A percentile compares a stretch with the other conserved stretches of the same genome.
These are phyloP conservation scores for Heteronetta atricapilla DNA, from an alignment of 2,113 vertebrate species.

Conservation along the genomic window DNA sequence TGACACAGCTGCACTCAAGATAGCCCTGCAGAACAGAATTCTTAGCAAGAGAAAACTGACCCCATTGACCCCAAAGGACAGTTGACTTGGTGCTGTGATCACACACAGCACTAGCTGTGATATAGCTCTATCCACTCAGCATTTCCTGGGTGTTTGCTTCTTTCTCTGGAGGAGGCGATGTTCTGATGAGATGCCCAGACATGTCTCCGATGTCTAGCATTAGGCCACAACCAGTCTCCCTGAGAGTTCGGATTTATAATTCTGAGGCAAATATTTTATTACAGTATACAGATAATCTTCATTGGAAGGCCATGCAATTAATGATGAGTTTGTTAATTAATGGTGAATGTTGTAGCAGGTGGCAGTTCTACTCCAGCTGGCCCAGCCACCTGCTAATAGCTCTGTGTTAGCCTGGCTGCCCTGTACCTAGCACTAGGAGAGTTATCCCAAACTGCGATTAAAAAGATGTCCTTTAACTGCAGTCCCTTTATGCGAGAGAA, in stretches of 20 bases:
- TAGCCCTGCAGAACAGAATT: neutral
- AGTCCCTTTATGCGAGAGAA: neutral
- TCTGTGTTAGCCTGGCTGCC: slow-evolving; percentile 5
- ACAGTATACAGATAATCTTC: neutral
- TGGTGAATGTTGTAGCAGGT: slow-evolving; percentile 42
- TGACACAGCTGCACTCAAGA: neutral
- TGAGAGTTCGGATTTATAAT: neutral
- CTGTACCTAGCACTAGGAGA: neutral
- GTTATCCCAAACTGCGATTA: slow-evolving; percentile 17
- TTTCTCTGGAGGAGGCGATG: neutral
- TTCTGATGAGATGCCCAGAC: too few species aligned
- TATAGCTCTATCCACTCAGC: neutral
- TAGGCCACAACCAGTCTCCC: neutral
- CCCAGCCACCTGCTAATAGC: slow-evolving; percentile 54
- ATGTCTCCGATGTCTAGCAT: accelerated
- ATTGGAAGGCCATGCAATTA: slow-evolving; percentile 52
- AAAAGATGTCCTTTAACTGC: slow-evolving; percentile 4
- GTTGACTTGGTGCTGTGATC: neutral
- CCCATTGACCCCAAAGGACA: neutral
- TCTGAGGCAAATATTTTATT: neutral
- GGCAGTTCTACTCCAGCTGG: slow-evolving; percentile 54
- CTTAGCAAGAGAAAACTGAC: neutral
- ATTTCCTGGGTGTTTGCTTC: neutral
- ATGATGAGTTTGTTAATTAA: slow-evolving; percentile 70
- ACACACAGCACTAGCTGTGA: neutral